Evolutionary conservation across 1,140 invertebrate species (phyloP).

Genomic region (Euwallacea similis): DNA sequence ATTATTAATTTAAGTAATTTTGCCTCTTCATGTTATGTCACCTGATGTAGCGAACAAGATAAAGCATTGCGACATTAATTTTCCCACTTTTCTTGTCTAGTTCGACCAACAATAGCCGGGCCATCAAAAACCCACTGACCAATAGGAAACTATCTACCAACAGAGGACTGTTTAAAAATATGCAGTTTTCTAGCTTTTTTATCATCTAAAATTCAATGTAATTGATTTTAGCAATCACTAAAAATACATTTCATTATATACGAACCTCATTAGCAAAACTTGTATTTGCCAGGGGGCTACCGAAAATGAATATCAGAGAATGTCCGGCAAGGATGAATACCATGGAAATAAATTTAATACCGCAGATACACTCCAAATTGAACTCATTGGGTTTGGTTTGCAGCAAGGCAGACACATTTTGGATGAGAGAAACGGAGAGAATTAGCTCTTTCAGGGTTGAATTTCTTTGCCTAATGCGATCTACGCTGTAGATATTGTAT

Average conservation of each 20-base stretch:
- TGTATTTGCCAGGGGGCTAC: slow-evolving; percentile 65
- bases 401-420: slow-evolving; percentile 63
- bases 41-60: slow-evolving; percentile 67
- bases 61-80: slow-evolving; percentile 63
- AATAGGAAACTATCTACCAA: slow-evolving; percentile 72
- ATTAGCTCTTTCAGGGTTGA: slow-evolving; percentile 53
- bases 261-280: slow-evolving; percentile 64
- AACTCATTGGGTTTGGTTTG: slow-evolving; percentile 62
- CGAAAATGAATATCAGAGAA: slow-evolving; percentile 64
- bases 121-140: slow-evolving; percentile 68
- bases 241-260: slow-evolving; percentile 43
- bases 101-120: slow-evolving; percentile 65
- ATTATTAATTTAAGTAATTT: slow-evolving; percentile 14
- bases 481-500: slow-evolving; percentile 36
- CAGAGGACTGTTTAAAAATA: slow-evolving; percentile 63
- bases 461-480: slow-evolving; percentile 27
- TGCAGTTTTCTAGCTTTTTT: slow-evolving; percentile 25
- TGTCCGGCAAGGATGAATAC: slow-evolving; percentile 66
- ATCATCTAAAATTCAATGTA: slow-evolving; percentile 35
- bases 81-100: slow-evolving; percentile 65
- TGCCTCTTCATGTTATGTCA: slow-evolving; percentile 43
- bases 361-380: slow-evolving; percentile 65
- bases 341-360: slow-evolving; percentile 68
- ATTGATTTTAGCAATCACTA: background rate
- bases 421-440: slow-evolving; percentile 62